Base-by-base conservation (phyloP, 2,888 invertebrate genomes). In the Papilio gigon region DNA sequence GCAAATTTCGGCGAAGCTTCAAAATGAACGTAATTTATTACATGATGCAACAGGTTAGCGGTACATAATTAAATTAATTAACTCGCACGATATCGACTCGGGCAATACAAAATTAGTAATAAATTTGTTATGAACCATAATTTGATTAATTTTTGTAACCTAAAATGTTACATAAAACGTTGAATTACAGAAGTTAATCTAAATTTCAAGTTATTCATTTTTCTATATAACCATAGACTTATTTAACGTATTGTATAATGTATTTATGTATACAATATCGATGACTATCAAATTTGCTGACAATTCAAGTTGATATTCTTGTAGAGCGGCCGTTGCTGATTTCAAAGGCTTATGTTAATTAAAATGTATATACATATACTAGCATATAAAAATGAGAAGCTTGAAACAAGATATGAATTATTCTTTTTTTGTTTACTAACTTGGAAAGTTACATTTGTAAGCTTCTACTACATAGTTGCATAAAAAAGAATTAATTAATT, bases 311-410 rank as follows among this genome's bases (percentile, higher is more conserved):
- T 66, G 44, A 60, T 37, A 60, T 61, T 67, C 33, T 30, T 61
- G 37, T 40, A 4, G 12, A 42, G 37, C 40, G 50, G 50, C 25
- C n/a, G 60, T 4, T 47, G 56, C 17, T n/a, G 50, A 61, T 60
- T 67, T 35, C 60, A 67, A 61, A 64, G 35, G 22, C 53, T 67
- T 61, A 61, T 60, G 6, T 61, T 61, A 67, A 50, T 67, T 66
- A 66, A 66, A 67, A 60, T 22, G 35, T 67, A 17, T 67, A 17
- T 50, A 33, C 17, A 47, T 12, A 59, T 12, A 40, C 14, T 5
- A 20, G 62, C 30, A 53, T 42, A 53, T 35, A 64, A 64, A 64
- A 64, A 64, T n/a, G 30, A 9, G 33, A 56, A 35, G 17, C 33
- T 63, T 6, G 35, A 50, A 35, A 33, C 20, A 40, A 64, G 47